Percentiles rank a stretch among this genome's conserved stretches.
phyloP scores from a whole-genome alignment of 2,888 invertebrate genomes.

The Pocota personata region DNA sequence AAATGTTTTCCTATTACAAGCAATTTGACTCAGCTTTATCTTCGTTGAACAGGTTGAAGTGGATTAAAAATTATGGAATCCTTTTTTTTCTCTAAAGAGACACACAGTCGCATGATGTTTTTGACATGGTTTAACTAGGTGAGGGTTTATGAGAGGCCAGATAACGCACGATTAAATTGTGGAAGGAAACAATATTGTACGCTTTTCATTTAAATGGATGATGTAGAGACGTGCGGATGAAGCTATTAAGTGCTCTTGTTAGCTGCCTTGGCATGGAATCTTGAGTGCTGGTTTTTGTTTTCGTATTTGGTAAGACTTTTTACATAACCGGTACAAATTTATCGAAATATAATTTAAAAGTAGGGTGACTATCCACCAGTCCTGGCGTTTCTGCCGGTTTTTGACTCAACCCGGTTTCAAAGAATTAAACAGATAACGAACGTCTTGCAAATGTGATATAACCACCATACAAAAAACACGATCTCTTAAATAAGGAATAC shows the following conservation, averaged over 20 bases:
- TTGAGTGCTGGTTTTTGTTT: too few species aligned
- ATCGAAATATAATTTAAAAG: too few species aligned
- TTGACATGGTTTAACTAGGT: constrained; percentile 11
- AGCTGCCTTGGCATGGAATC: background rate
- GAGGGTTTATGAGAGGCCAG: background rate
- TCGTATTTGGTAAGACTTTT: too few species aligned
- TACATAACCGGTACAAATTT: too few species aligned
- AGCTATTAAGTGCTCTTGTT: background rate
- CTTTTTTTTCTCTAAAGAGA: background rate
- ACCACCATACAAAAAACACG: too few species aligned
- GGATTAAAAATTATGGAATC: constrained; percentile 66
- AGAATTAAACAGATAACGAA: too few species aligned
- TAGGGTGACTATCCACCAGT: too few species aligned
- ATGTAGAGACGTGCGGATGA: background rate
- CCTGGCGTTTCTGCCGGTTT: too few species aligned
- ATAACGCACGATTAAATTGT: constrained; percentile 10
- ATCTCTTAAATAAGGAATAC: too few species aligned
- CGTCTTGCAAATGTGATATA: too few species aligned
- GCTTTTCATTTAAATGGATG: background rate
- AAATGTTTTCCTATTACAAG: constrained; percentile 64
- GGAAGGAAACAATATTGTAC: constrained; percentile 13
- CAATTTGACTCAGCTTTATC: constrained; percentile 61
- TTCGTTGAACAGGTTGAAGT: constrained; percentile 41
- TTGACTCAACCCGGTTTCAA: too few species aligned
- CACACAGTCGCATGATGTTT: background rate